Evolutionary conservation across 2,888 invertebrate species (phyloP), one percentile per base, ranked within the genome.

Genomic region (Macroteleia sp.): DNA sequence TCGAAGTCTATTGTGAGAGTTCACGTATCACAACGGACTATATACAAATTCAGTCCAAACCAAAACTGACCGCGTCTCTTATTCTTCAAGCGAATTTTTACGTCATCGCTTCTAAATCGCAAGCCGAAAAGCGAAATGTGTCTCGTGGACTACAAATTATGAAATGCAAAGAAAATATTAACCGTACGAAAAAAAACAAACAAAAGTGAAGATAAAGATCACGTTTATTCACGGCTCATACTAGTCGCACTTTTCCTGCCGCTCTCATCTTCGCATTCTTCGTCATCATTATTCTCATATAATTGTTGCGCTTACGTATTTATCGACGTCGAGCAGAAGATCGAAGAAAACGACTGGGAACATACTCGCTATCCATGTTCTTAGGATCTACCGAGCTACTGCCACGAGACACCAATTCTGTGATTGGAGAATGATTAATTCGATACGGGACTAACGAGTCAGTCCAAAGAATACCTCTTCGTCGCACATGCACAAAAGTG

Each of bases 391-490:
- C 77, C 71, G 73, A 81, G 74, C 59, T 77, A 79, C 82, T 81
- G 82, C 81, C 80, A 81, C 71, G 75, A 77, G 64, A 81, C 80
- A 79, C 81, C 62, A 75, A 75, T 69, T 41, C 67, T 75, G 67
- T 67, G 75, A 69, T 75, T 75, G 69, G 75, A 56, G 34, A 69
- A 75, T 54, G 75, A 69, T 69, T 48, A 41, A 62, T 69, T 52
- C 46, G 61, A 75, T 64, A 64, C 32, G 50, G 59, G 61, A 67
- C 54, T 75, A 41, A 64, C 64, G 64, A 57, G 59, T 52, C 75
- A 74, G 57, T 52, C 66, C 54, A 52, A 44, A 44, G 39, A 54
- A 39, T 52, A 57, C 34, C 57, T 54, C 61, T 41, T 48, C 67
- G 22, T 61, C 54, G 41, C 54, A 61, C 54, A 61, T 52, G 59